Percentiles rank a stretch among this genome's conserved stretches.
These are phyloP conservation scores for Fregata magnificens DNA, from an alignment of 2,113 vertebrate genomes.

Conservation along the genomic window DNA sequence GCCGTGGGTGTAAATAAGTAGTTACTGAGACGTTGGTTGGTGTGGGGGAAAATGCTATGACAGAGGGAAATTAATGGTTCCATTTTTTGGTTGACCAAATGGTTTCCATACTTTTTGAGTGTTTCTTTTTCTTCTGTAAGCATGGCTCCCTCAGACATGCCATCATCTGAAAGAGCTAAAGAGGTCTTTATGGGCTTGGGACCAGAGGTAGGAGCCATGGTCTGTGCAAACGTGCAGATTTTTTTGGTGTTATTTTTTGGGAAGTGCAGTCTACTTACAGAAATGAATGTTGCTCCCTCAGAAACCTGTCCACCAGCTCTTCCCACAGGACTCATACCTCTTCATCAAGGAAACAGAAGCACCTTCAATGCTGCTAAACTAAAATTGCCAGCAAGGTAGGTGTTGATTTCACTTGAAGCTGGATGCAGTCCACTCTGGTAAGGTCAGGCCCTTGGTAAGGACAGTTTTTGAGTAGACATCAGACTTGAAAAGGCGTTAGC, in stretches of 20 bases:
- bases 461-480: background rate
- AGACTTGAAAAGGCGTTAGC: background rate
- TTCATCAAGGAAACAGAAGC: background rate
- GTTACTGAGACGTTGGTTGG: background rate
- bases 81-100: too few relatives aligned
- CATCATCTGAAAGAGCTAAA: background rate
- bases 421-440: background rate
- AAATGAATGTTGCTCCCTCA: background rate
- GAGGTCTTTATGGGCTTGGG: background rate
- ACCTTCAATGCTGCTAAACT: background rate
- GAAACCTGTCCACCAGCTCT: background rate
- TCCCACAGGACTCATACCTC: background rate
- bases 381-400: background rate
- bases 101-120: background rate
- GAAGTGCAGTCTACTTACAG: background rate
- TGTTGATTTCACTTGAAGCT: background rate
- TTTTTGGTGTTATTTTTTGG: background rate
- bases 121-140: background rate
- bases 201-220: background rate
- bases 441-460: background rate
- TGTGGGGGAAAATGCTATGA: background rate
- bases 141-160: background rate
- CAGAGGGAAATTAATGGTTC: background rate
- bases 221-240: background rate
- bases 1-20: background rate